Base-by-base conservation (phyloP, 53 echinoderm and acorn worm genomes). In the Astropecten irregularis region DNA sequence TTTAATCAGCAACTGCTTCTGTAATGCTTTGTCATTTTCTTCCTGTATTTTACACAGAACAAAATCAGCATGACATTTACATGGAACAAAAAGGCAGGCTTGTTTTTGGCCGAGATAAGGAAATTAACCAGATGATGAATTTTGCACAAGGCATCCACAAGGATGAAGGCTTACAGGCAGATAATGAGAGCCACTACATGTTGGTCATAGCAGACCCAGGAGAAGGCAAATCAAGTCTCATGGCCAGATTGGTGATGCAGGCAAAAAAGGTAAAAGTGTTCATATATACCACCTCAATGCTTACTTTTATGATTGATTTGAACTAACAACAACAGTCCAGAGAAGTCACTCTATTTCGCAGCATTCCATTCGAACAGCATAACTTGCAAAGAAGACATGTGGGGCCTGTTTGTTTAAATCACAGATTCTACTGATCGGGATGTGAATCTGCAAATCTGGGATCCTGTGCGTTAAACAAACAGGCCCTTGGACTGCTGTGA, bases 51-150 rank as follows among this genome's bases (percentile, higher is more conserved):
- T 72, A 9, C 21, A 16, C 49, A 92, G 94, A 94, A 42, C 82
- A 82, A 36, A 82, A 94, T 11, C 85, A 76, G 53, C 94, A 94
- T 32, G 59, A 71, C 16, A 73, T 90, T 9, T 94, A 88, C 87
- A 90, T 95, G 55, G 90, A 90, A 42, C 94, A 99, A 35, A 99
- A 95, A 31, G 99, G 99, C 39, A 76, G 77, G 27, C 89, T 92
- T 60, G 91, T 99, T 21, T 92, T 89, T 27, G 99, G 99, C 48
- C 71, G 94, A 28, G 90, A 95, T 54, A 58, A 49, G 9, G 92
- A 94, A 52, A 90, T 92, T 69, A 48, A 70, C 9, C 76, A 85
- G 20, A 54, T 99, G 18, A 48, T 88, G 34, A 62, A 67, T 38
- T 92, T 82, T 84, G 94, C 90, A 18, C 81, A 77, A 49, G 89